Conservation (phyloP, 2,113 vertebrate species). For the Egretta garzetta region DNA sequence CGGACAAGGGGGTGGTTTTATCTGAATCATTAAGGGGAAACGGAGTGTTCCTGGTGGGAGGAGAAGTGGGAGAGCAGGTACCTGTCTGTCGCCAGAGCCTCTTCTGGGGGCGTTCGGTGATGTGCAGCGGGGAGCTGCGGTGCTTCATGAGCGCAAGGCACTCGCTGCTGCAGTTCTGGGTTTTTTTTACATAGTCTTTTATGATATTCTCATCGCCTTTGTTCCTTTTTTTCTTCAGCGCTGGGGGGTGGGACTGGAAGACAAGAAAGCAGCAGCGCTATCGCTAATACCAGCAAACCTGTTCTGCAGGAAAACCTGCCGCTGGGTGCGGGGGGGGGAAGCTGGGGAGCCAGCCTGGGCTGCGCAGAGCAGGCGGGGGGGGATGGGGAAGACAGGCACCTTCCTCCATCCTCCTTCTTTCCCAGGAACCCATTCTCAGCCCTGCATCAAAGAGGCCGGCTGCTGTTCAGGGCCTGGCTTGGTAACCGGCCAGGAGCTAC, state of each 20-base stretch:
- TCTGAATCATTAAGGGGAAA: background rate
- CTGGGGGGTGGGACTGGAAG: background rate
- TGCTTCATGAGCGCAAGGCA: background rate
- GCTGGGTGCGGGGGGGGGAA: background rate
- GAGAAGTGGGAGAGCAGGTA: background rate
- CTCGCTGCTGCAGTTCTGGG: background rate
- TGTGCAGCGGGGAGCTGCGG: background rate
- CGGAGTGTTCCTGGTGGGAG: background rate
- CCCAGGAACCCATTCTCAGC: background rate
- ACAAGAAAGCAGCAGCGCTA: background rate
- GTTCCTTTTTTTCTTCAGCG: background rate
- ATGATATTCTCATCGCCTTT: background rate
- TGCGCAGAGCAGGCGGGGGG: background rate
- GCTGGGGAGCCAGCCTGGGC: conserved; percentile 36
- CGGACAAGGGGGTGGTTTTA: background rate
- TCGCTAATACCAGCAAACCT: conserved; percentile 27
- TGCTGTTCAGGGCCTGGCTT: background rate
- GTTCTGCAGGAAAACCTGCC: conserved; percentile 43
- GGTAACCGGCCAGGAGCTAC: background rate
- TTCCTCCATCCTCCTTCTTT: background rate
- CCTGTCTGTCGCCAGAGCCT: conserved; percentile 4
- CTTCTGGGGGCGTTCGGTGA: background rate
- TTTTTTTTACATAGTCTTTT: background rate
- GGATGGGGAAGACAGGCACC: background rate
- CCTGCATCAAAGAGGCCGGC: background rate